Evolutionary conservation across 2,888 invertebrate species (phyloP).

Genomic region (Melanargia galathea): DNA sequence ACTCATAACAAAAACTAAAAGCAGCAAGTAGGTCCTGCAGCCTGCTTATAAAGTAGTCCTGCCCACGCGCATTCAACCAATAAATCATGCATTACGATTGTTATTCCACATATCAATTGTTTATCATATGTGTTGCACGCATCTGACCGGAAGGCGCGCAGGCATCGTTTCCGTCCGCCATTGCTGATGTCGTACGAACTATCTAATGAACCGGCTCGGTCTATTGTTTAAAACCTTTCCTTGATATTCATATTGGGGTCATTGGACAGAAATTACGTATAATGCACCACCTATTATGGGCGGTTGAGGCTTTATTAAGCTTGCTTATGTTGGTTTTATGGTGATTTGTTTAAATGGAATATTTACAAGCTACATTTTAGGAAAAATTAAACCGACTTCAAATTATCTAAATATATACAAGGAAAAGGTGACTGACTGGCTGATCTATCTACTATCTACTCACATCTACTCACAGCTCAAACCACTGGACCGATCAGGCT

Average conservation of each 20-base stretch:
- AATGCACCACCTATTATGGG: conserved; percentile 32
- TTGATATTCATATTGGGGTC: conserved; percentile 55
- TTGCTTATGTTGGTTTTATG: conserved; percentile 27
- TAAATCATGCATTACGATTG: conserved; percentile 44
- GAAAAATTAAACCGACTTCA: no score
- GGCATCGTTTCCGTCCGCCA: conserved; percentile 67
- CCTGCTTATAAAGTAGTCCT: neutral
- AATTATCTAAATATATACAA: no score
- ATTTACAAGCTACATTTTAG: neutral
- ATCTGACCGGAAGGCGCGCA: conserved; percentile 70
- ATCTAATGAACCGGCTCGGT: conserved; percentile 69
- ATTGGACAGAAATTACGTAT: conserved; percentile 54
- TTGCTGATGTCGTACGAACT: conserved; percentile 59
- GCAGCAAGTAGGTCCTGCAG: neutral
- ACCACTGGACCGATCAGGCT: no score
- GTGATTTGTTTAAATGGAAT: conserved; percentile 16
- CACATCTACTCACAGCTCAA: no score
- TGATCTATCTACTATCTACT: no score
- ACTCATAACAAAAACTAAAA: neutral
- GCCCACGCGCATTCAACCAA: conserved; percentile 20
- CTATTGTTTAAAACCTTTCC: conserved; percentile 66
- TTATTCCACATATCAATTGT: conserved; percentile 56
- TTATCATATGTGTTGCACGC: conserved; percentile 63
- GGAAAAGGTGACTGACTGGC: no score
- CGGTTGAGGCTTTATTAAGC: conserved; percentile 31